Evolutionary conservation across 2,113 vertebrate species (phyloP).

Genomic region (Octodon degus): DNA sequence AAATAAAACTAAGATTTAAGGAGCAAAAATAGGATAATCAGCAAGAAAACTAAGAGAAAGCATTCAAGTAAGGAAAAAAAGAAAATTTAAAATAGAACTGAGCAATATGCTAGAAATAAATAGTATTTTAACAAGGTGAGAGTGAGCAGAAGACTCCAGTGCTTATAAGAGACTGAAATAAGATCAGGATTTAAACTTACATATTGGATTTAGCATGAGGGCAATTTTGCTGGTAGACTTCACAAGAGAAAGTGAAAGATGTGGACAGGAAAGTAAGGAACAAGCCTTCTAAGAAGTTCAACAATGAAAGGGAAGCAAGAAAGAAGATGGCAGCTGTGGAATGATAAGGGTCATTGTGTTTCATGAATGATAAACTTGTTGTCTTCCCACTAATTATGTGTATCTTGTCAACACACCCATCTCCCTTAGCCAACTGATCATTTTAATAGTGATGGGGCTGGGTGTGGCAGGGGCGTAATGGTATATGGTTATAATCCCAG

Average conservation of each 20-base stretch:
- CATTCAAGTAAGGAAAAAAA: not conserved
- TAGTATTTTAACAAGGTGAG: not conserved
- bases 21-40: not conserved
- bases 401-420: not conserved
- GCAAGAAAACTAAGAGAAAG: not conserved
- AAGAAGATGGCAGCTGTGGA: not conserved
- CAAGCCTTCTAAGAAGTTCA: not conserved
- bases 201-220: not conserved
- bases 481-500: no score
- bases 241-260: not conserved
- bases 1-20: slow-evolving; percentile 12
- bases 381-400: not conserved
- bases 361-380: not conserved
- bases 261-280: not conserved
- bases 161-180: not conserved
- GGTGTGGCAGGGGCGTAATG: no score
- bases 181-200: not conserved
- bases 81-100: slow-evolving; percentile 4
- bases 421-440: not conserved
- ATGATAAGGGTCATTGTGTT: not conserved
- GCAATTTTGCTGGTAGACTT: not conserved
- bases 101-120: not conserved
- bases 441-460: not conserved
- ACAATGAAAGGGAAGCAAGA: not conserved
- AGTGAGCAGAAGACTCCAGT: not conserved